Percentiles rank a stretch among this genome's conserved stretches.
phyloP scores from a whole-genome alignment of 1,140 invertebrate genomes.

The Pectinophora gossypiella region DNA sequence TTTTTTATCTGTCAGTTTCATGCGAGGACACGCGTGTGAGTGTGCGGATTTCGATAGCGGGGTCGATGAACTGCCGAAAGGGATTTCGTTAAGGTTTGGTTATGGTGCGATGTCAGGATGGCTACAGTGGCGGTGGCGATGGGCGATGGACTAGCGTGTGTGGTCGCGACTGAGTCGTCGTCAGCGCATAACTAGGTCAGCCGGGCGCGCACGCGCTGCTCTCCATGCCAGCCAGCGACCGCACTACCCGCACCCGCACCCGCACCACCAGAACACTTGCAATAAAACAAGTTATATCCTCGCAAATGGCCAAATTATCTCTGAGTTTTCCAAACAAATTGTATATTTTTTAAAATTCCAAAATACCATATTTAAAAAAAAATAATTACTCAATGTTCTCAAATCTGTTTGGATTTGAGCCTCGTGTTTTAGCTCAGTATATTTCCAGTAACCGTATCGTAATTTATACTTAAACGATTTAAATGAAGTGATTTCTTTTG shows the following conservation, averaged over 20 bases:
- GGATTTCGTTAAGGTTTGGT: constrained; percentile 62
- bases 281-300: not conserved
- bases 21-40: constrained; percentile 64
- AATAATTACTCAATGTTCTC: too few relatives aligned
- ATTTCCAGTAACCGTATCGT: too few relatives aligned
- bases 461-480: too few relatives aligned
- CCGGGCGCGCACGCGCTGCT: constrained; percentile 53
- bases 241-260: constrained; percentile 12
- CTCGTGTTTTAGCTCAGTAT: too few relatives aligned
- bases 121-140: constrained; percentile 39
- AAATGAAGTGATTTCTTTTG: too few relatives aligned
- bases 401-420: too few relatives aligned
- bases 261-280: not conserved
- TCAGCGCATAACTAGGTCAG: constrained; percentile 57
- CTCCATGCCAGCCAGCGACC: constrained; percentile 38
- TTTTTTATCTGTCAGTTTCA: constrained; percentile 60
- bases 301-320: not conserved
- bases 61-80: constrained; percentile 66
- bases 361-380: too few relatives aligned
- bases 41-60: constrained; percentile 72
- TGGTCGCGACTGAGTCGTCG: constrained; percentile 33
- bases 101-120: constrained; percentile 54
- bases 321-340: not conserved
- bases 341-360: too few relatives aligned
- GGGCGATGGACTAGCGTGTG: constrained; percentile 34